phyloP scores from a whole-genome alignment of 53 echinoderm and acorn worm species.

The Actinopyga echinites region DNA sequence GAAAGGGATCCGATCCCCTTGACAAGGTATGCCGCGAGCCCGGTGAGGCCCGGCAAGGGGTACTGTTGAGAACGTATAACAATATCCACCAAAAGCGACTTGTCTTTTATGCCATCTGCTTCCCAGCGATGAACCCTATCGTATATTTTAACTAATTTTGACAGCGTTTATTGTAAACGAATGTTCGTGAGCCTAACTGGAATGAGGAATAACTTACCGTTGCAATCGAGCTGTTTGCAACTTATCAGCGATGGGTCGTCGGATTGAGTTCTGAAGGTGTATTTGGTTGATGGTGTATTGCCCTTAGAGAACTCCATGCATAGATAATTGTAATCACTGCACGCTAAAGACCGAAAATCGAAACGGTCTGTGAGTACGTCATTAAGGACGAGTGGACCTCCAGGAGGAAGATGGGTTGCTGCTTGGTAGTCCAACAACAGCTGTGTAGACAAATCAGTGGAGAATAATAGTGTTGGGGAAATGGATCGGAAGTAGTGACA shows the following conservation, averaged over 20 bases:
- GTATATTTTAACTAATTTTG: no score
- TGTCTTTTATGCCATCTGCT: no score
- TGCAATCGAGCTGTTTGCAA: background rate
- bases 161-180: no score
- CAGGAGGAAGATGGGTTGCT: background rate
- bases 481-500: no score
- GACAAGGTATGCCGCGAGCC: no score
- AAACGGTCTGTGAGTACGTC: conserved; percentile 14
- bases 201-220: background rate
- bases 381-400: conserved; percentile 16
- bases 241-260: conserved; percentile 12
- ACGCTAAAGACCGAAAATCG: background rate
- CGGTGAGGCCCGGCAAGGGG: no score
- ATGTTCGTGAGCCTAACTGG: no score
- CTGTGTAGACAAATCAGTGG: background rate
- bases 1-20: no score
- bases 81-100: no score
- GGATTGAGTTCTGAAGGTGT: conserved; percentile 7
- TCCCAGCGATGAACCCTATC: no score
- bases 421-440: conserved; percentile 27
- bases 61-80: no score
- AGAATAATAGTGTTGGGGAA: no score
- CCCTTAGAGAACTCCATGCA: conserved; percentile 29
- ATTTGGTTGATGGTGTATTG: background rate
- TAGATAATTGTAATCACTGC: conserved; percentile 5